These are phyloP conservation scores for Lasioglossum pauxillum DNA, from an alignment of 2,888 invertebrate genomes.

Conservation along the genomic window DNA sequence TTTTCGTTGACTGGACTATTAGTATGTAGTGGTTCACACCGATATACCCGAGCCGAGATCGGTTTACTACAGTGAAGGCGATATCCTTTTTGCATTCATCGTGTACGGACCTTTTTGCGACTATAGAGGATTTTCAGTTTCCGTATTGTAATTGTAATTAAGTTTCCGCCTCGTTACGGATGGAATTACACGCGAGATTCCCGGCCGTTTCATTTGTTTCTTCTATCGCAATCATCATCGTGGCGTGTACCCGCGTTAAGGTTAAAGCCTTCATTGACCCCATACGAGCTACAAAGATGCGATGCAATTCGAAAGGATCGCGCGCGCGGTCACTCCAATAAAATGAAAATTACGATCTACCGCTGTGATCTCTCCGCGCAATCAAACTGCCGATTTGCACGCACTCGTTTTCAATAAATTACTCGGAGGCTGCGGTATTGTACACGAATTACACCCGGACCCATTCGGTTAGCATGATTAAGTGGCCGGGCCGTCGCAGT, in stretches of 20 bases:
- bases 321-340: background rate
- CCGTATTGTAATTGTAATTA: constrained; percentile 25
- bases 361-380: background rate
- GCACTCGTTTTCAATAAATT: background rate
- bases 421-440: background rate
- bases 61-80: too few species aligned
- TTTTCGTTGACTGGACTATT: too few species aligned
- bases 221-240: constrained; percentile 14
- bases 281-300: background rate
- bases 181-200: constrained; percentile 17
- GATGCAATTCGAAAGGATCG: constrained; percentile 9
- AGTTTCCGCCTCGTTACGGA: constrained; percentile 36
- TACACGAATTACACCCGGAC: background rate
- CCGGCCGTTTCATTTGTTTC: constrained; percentile 30
- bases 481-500: background rate
- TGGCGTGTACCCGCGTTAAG: background rate
- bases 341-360: constrained; percentile 21
- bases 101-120: too few species aligned
- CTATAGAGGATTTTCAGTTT: too few species aligned
- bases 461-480: background rate
- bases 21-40: too few species aligned
- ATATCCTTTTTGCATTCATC: too few species aligned
- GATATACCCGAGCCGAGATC: too few species aligned
- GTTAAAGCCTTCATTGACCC: constrained; percentile 16
- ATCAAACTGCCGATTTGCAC: constrained; percentile 2